Evolutionary conservation across 2,888 invertebrate species (phyloP).

Genomic region (Ornithoptera priamus): DNA sequence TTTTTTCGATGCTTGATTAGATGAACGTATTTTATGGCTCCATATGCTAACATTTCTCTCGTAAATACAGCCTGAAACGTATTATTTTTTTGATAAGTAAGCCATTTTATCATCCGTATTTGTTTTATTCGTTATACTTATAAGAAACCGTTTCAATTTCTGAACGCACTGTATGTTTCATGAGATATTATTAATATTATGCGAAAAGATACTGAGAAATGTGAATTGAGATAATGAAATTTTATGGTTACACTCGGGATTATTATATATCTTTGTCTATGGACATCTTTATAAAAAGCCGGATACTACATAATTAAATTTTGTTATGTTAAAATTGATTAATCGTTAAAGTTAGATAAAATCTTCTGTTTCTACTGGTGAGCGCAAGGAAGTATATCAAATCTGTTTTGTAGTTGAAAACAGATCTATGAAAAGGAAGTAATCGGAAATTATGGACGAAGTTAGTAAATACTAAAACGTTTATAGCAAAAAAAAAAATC

Average conservation of each 20-base stretch:
- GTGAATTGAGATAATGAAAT: not conserved
- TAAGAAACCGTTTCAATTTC: not conserved
- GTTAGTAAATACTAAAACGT: not conserved
- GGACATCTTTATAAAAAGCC: no score
- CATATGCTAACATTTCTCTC: not conserved
- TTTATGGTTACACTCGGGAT: not conserved
- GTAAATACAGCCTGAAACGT: slow-evolving; percentile 1
- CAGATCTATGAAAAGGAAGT: not conserved
- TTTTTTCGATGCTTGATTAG: slow-evolving; percentile 7
- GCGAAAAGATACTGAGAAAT: not conserved
- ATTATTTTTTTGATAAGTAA: not conserved
- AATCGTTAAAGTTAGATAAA: no score
- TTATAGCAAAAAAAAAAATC: not conserved
- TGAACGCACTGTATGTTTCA: not conserved
- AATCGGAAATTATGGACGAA: no score
- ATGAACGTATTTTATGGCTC: slow-evolving; percentile 7
- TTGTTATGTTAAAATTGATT: no score
- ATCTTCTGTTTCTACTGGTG: no score
- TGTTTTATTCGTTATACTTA: not conserved
- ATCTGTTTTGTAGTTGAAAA: not conserved
- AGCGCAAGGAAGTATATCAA: no score
- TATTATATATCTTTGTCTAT: no score
- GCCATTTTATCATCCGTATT: slow-evolving; percentile 3
- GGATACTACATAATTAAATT: no score
- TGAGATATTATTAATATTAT: not conserved